Evolutionary conservation across 2,113 vertebrate species (phyloP).

Genomic region (Solea senegalensis): DNA sequence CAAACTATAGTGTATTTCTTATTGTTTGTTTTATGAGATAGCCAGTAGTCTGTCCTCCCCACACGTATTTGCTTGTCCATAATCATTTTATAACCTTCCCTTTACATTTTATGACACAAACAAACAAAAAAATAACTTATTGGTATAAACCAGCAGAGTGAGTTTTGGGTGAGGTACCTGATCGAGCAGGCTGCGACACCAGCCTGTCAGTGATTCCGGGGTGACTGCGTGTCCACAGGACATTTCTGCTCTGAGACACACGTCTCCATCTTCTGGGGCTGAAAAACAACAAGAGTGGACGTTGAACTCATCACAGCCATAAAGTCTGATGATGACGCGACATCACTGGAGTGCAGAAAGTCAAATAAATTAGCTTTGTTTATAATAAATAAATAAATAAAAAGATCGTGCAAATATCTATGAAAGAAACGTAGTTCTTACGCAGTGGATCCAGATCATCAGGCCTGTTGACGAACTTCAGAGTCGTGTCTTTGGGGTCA

Average conservation of each 20-base stretch:
- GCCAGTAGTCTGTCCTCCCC: too few species aligned
- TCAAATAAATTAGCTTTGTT: too few species aligned
- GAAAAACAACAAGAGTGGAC: slow-evolving; percentile 3
- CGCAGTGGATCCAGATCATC: slow-evolving; percentile 63
- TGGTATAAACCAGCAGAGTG: background rate
- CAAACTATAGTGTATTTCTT: too few species aligned
- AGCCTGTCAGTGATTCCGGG: slow-evolving; percentile 75
- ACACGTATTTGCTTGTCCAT: too few species aligned
- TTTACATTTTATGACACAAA: too few species aligned
- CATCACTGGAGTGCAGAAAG: too few species aligned
- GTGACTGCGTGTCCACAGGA: slow-evolving; percentile 81
- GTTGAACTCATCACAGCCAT: background rate
- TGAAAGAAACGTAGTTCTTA: slow-evolving; percentile 15
- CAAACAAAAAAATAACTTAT: too few species aligned
- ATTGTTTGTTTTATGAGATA: too few species aligned
- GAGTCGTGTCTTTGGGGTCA: slow-evolving; percentile 63
- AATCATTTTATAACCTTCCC: too few species aligned
- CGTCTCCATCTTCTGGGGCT: slow-evolving; percentile 73
- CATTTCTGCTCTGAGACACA: slow-evolving; percentile 72
- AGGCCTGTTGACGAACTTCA: slow-evolving; percentile 71
- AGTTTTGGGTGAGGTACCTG: slow-evolving; percentile 58
- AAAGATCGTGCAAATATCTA: too few species aligned
- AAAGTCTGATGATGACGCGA: too few species aligned
- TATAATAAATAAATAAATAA: too few species aligned
- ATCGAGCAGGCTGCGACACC: slow-evolving; percentile 78